Percentiles rank a stretch among this genome's conserved stretches.
Evolutionary conservation across 2,113 vertebrate genomes (phyloP).

Genomic region (Psilopsiagon aurifrons): DNA sequence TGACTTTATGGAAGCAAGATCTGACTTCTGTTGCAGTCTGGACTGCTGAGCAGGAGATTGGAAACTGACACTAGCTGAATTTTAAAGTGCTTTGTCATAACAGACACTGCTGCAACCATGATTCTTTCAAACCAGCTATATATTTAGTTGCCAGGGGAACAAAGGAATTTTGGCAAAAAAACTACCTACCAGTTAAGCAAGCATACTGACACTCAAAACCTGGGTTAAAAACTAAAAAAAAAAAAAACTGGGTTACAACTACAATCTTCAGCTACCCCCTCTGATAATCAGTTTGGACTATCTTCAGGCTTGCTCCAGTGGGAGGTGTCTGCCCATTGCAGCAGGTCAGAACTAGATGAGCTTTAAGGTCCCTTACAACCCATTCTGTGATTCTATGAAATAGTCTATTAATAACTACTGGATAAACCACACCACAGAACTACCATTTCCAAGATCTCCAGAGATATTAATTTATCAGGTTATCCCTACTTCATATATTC

Average conservation of each 20-base stretch:
- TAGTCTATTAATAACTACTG: not conserved
- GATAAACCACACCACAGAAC: not conserved
- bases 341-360: not conserved
- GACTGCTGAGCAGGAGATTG: not conserved
- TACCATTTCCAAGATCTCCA: not conserved
- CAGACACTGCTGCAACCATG: not conserved
- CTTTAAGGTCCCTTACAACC: not conserved
- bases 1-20: not conserved
- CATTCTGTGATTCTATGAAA: not conserved
- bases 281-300: not conserved
- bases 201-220: not conserved
- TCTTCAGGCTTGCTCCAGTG: not conserved
- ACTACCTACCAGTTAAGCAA: not conserved
- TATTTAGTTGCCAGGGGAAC: accelerated
- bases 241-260: not conserved
- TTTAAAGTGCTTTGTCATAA: not conserved
- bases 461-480: not conserved
- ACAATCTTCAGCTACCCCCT: not conserved
- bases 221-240: not conserved
- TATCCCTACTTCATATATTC: not conserved
- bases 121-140: not conserved
- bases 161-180: not conserved
- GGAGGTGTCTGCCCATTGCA: not conserved
- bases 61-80: not conserved
- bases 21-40: not conserved